Base-by-base conservation (phyloP, 2,797 vertebrate genomes). In the Xiphorhynchus erythropygius region DNA sequence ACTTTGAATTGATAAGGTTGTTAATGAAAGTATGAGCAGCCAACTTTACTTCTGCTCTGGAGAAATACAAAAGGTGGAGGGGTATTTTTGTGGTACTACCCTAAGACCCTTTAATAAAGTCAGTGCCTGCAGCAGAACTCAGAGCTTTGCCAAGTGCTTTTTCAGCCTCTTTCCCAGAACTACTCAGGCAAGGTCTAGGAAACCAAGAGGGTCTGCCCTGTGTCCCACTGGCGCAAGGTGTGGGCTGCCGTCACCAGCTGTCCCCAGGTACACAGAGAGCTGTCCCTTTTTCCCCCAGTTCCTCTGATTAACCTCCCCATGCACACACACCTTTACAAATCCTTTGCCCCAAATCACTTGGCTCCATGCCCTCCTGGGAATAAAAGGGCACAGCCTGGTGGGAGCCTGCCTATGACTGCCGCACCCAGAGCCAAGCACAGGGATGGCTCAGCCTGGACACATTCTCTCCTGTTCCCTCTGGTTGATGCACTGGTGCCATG, bases 401-500 rank as follows among this genome's bases (percentile, higher is more conserved):
- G 18, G 76, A 94, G 24, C 65, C 50, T 10, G 1, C 18, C 22
- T 39, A 56, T 33, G 60, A 49, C 0, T 2, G 44, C 7, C 0
- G 0, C 21, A 59, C 18, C 44, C 7, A 2, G 23, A 52, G 16
- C 39, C 69, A 83, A 71, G 30, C 77, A 44, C 18, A 42, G 49
- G 37, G 18, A 30, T 53, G 37, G 53, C 30, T 84, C 73, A 82
- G 86, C 28, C 42, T 14, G 8, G 50, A 77, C 74, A 85, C 65
- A 64, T 4, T 9, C n/a, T 86, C 53, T 93, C 57, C 62, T 47
- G 18, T 60, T 95, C 63, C 84, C 92, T 79, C 80, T 7, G 2
- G 49, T 33, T 94, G 88, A 73, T 74, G 75, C 49, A 28, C 49
- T 94, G 92, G 42, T 88, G 62, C 89, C 92, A 96, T 93, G 94